These are phyloP conservation scores for Dinomys branickii DNA, from an alignment of 2,113 vertebrate genomes.

Conservation along the genomic window DNA sequence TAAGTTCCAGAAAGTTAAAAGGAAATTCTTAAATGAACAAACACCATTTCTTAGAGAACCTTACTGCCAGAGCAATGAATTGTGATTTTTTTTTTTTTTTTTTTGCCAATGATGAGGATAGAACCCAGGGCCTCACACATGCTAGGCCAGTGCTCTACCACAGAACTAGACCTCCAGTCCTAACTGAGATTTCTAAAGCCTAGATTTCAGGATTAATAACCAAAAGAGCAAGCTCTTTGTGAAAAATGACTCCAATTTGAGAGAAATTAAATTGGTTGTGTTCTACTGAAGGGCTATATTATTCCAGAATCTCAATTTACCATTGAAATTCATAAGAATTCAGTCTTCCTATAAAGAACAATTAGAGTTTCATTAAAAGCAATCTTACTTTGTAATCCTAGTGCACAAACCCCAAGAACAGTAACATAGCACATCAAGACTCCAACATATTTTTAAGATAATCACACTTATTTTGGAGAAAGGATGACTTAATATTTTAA, in stretches of 20 bases:
- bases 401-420: background rate
- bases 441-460: slow-evolving; percentile 5
- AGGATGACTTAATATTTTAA: background rate
- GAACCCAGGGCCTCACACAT: background rate
- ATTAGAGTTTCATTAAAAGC: background rate
- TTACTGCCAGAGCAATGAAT: slow-evolving; percentile 32
- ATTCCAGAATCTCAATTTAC: slow-evolving; percentile 45
- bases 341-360: slow-evolving; percentile 57
- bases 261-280: slow-evolving; percentile 29
- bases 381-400: background rate
- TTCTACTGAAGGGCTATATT: slow-evolving; percentile 40
- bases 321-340: slow-evolving; percentile 54
- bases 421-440: background rate
- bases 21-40: slow-evolving; percentile 34
- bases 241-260: slow-evolving; percentile 59
- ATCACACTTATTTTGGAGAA: background rate
- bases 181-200: slow-evolving; percentile 65
- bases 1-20: slow-evolving; percentile 34
- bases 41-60: slow-evolving; percentile 33
- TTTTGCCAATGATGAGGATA: background rate
- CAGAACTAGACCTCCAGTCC: background rate
- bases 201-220: slow-evolving; percentile 62
- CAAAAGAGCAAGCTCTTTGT: slow-evolving; percentile 30
- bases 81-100: slow-evolving; percentile 54
- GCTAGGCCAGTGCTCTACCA: background rate